Base-by-base conservation (phyloP, 1,140 invertebrate genomes). In the Hydropsyche tenuis region DNA sequence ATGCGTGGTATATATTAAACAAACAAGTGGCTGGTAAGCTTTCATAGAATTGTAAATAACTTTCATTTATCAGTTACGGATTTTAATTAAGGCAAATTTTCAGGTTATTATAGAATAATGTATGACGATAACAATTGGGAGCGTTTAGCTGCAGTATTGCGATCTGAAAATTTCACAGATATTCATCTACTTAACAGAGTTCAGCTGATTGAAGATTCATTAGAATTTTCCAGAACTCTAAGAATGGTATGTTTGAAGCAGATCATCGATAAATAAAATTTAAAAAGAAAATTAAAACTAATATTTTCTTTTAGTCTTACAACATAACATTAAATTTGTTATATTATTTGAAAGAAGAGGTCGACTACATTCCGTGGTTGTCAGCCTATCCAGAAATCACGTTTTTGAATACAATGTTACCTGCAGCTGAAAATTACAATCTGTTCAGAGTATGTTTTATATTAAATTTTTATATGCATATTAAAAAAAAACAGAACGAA, bases 81-180 rank as follows among this genome's bases (percentile, higher is more conserved):
- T n/a, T n/a, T n/a, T n/a, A n/a, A n/a, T n/a, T n/a, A n/a, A n/a
- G n/a, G n/a, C n/a, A n/a, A n/a, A n/a, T n/a, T n/a, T n/a, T n/a
- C n/a, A 86, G 85, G 89, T 23, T 91, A 88, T 72, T 91, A 90
- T 76, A 86, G 89, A 18, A 89, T 91, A 0, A 89, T 88, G 69
- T 92, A 92, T 71, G 88, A 90, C 42, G 46, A 56, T 0, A 77
- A 79, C 1, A 83, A 86, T 42, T 87, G 88, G 84, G 80, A 83
- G 12, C 79, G 81, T 9, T 83, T 91, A 43, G 85, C 87, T 14
- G 45, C 80, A 1, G 83, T 83, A 14, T 80, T 90, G 0, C 80
- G 82, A 80, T 78, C 76, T 75, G 79, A 79, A 23, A 20, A 73
- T 9, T 84, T 83, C 69, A 71, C 79, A 14, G 12, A 64, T 1